Percentiles rank a stretch among this genome's conserved stretches.
phyloP scores from a whole-genome alignment of 2,888 invertebrate genomes.

The Torymus auratus region DNA sequence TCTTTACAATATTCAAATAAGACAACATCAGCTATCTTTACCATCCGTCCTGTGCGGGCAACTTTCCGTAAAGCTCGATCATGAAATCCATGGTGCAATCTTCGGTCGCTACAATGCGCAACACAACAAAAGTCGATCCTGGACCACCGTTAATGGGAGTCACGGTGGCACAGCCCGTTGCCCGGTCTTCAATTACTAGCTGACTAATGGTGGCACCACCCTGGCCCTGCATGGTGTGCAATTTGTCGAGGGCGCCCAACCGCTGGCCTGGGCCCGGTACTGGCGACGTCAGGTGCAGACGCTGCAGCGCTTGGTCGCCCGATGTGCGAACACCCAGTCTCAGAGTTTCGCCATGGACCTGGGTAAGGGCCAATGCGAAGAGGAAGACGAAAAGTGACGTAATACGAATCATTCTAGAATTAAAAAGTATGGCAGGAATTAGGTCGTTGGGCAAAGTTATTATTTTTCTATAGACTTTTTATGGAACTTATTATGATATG shows the following conservation, averaged over 20 bases:
- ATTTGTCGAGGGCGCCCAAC: background rate
- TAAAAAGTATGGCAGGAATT: no score
- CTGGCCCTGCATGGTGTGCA: background rate
- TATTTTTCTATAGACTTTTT: no score
- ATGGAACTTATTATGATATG: no score
- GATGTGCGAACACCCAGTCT: no score
- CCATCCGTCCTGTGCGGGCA: no score
- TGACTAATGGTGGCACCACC: conserved; percentile 4
- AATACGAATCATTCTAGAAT: no score
- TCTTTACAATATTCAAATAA: no score
- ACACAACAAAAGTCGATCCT: conserved; percentile 7
- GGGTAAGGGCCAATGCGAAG: no score
- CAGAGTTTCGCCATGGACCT: no score
- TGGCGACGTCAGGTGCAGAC: background rate
- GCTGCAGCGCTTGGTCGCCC: background rate
- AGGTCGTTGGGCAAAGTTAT: no score
- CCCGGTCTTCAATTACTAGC: background rate
- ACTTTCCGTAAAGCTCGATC: background rate
- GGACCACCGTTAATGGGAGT: conserved; percentile 37
- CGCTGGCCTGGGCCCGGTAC: background rate
- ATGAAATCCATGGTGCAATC: background rate
- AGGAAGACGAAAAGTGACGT: no score
- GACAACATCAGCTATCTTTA: no score
- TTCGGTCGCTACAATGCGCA: background rate
- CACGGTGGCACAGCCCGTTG: background rate